phyloP scores from a whole-genome alignment of 2,797 vertebrate species.

The Sebastiscus albofasciatus region DNA sequence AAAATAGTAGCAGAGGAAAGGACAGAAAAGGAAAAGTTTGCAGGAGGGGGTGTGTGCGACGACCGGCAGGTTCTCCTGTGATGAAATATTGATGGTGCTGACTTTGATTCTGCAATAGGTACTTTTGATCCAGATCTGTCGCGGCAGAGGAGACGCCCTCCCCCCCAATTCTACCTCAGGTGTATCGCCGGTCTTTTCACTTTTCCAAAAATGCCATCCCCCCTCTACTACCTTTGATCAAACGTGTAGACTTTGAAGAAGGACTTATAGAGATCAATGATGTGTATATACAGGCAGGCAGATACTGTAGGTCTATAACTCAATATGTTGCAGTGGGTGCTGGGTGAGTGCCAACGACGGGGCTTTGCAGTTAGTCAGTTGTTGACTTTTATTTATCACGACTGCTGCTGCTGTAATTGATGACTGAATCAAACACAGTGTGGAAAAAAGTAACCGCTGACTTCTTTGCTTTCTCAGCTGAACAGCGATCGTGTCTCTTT shows the following conservation, averaged over 20 bases:
- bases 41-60: conserved; percentile 2
- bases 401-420: conserved; percentile 64
- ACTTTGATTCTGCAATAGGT: conserved; percentile 78
- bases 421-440: conserved; percentile 61
- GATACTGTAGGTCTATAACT: conserved; percentile 49
- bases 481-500: conserved; percentile 27
- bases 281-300: conserved; percentile 37
- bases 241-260: conserved; percentile 62
- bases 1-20: conserved; percentile 3
- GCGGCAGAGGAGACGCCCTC: conserved; percentile 41
- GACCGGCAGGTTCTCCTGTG: conserved; percentile 58
- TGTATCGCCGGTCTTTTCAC: conserved; percentile 45
- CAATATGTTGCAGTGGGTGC: conserved; percentile 47
- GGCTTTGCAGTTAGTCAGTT: conserved; percentile 52
- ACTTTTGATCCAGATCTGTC: conserved; percentile 79
- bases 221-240: conserved; percentile 68
- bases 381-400: conserved; percentile 71
- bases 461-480: conserved; percentile 41
- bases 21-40: conserved; percentile 40
- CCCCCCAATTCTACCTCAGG: conserved; percentile 48
- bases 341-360: conserved; percentile 47
- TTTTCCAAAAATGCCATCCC: conserved; percentile 65
- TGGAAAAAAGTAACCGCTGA: conserved; percentile 55
- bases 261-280: conserved; percentile 67
- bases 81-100: conserved; percentile 76